Base-by-base conservation (phyloP, 92 coral and sea anemone genomes). In the Epizoanthus scotinus region DNA sequence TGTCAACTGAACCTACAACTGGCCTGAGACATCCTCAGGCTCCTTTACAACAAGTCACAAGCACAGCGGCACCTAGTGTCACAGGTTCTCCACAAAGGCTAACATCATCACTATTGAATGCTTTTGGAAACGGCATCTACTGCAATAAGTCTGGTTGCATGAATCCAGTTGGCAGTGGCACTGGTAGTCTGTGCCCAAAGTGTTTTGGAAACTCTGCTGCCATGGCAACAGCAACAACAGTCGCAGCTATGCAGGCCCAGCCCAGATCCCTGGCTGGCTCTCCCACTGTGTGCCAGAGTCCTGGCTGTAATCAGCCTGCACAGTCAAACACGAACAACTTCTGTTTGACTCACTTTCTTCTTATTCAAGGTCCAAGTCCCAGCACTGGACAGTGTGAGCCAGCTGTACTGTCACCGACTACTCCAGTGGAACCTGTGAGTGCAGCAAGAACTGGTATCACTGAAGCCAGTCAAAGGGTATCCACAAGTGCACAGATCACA, bases 51-150 rank as follows among this genome's bases (percentile, higher is more conserved):
- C 69, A 29, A 64, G 70, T 64, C 40, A 6, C 27, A 25, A 28
- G 20, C 9, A 53, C 42, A 50, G 40, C 56, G 13, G 24, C 79
- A 31, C 10, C 52, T 40, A 63, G 34, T 57, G 29, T 36, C 27
- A 14, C 79, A 17, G 38, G 19, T 36, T 18, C 72, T 25, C 15
- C 70, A 27, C 71, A 59, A 22, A 61, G 49, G 0, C 53, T 61
- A 69, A 70, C 87, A 29, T 77, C 87, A 49, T 62, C 87, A 18
- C 50, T 54, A n/a, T 31, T 82, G 28, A 83, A 69, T 77, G 84
- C 81, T 15, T 15, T 38, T 28, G 83, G 63, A 64, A 18, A 36
- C 13, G 25, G 9, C 22, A 79, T 87, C 40, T 87, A 56, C 79
- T 87, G 90, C 54, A 25, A 13, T 8, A 77, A 57, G 0, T 29